Evolutionary conservation across 2,113 vertebrate genomes (phyloP).

Genomic region (Monarcha castaneiventris): DNA sequence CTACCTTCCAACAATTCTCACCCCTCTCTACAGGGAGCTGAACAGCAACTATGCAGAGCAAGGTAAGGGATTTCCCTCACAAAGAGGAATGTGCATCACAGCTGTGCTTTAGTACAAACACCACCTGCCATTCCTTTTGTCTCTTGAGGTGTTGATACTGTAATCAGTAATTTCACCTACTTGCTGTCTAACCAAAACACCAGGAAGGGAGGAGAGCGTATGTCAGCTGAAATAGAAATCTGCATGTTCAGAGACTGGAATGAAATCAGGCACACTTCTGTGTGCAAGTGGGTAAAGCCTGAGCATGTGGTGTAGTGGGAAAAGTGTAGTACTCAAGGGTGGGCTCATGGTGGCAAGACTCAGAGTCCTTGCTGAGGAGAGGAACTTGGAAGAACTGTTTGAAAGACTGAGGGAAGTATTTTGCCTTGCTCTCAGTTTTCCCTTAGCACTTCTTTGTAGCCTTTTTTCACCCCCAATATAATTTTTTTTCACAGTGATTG

Average conservation of each 20-base stretch:
- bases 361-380: neutral
- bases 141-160: neutral
- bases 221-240: neutral
- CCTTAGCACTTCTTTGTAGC: neutral
- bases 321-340: neutral
- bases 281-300: neutral
- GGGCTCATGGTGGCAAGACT: neutral
- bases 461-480: neutral
- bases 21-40: slow-evolving; percentile 90
- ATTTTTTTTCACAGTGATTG: neutral
- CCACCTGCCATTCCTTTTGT: neutral
- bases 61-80: slow-evolving; percentile 71
- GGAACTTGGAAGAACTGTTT: neutral
- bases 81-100: neutral
- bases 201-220: neutral
- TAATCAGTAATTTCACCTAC: neutral
- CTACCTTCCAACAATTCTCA: slow-evolving; percentile 85
- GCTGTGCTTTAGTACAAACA: neutral
- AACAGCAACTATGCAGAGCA: slow-evolving; percentile 95
- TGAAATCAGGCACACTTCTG: neutral
- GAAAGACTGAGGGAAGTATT: neutral
- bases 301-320: neutral
- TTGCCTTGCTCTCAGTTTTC: neutral
- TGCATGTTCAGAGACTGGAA: neutral
- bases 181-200: neutral